A percentile compares a stretch with the other conserved stretches of the same genome.
Conservation (phyloP, 2,113 vertebrate species). For the Antechinus stuartii region DNA sequence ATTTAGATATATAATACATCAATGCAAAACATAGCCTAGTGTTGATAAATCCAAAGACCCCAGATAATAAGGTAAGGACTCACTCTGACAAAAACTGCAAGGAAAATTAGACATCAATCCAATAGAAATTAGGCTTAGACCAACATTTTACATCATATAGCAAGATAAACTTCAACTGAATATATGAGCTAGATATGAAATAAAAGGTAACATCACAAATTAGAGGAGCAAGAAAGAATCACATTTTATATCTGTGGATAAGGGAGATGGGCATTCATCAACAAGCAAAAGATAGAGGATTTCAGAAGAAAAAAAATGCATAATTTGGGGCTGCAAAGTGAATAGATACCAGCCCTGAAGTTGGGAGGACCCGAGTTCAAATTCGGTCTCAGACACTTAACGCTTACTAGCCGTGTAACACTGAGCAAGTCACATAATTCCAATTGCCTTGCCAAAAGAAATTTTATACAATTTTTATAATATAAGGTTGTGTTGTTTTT, state of each 20-base stretch:
- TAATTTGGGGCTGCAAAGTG: no score
- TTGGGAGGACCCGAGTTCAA: no score
- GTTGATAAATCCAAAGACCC: neutral
- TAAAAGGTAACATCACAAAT: neutral
- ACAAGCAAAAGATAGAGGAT: neutral
- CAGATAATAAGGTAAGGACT: neutral
- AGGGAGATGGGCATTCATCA: neutral
- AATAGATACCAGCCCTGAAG: no score
- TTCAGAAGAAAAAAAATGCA: neutral
- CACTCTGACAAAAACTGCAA: neutral
- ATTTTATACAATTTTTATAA: neutral
- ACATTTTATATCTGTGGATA: neutral
- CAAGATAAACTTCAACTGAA: neutral
- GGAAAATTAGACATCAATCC: neutral
- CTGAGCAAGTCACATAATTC: no score
- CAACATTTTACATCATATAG: neutral
- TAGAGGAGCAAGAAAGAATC: neutral
- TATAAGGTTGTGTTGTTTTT: neutral
- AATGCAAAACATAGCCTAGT: neutral
- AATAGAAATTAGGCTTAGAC: neutral
- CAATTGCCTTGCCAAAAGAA: no score
- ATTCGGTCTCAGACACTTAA: no score
- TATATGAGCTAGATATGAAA: neutral
- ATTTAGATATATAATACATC: neutral
- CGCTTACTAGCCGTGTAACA: no score